Evolutionary conservation across 2,888 invertebrate genomes (phyloP), one percentile per base, ranked within the genome.

Genomic region (Troides aeacus): DNA sequence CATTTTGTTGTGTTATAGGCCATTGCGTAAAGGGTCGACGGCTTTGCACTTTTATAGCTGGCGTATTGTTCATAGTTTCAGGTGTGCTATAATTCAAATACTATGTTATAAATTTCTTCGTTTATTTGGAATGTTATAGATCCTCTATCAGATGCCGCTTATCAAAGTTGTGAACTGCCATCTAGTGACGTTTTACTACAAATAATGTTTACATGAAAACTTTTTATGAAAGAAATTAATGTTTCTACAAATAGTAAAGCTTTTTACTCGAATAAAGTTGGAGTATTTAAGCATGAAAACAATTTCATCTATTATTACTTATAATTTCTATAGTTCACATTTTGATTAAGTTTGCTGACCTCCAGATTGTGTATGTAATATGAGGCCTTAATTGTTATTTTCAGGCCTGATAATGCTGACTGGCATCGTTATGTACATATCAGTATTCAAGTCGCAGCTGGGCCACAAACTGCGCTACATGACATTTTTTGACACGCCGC

Each of bases 361-460:
- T 57, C 3, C 12, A 57, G 5, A 57, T 21, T 57, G 21, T 23
- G 21, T 21, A 57, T 10, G n/a, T 57, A 23, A 17, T 57, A 23
- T 18, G 6, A 6, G 5, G 23, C 8, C 23, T 58, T 21, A 10
- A 15, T 58, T 58, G 5, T 24, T 15, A 58, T 24, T 58, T 94
- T 66, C 93, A 97, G 98, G 97, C 85, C 93, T 98, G 74, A 93
- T 97, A 75, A 97, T 98, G 96, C 94, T 98, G 78, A 96, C 97
- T 77, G 98, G 97, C 64, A 94, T 98, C 86, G 97, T 98, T 81
- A 97, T 97, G 94, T 98, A 97, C 94, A 97, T 98, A 93, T 97
- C 97, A 69, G 96, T 97, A 81, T 96, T 98, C 86, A 98, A 98
- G 89, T 96, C 97, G 15, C 97, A 98, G 94, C 94, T 98, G 62